Conservation (phyloP, 1,140 invertebrate species). For the Eumaeus atala region DNA sequence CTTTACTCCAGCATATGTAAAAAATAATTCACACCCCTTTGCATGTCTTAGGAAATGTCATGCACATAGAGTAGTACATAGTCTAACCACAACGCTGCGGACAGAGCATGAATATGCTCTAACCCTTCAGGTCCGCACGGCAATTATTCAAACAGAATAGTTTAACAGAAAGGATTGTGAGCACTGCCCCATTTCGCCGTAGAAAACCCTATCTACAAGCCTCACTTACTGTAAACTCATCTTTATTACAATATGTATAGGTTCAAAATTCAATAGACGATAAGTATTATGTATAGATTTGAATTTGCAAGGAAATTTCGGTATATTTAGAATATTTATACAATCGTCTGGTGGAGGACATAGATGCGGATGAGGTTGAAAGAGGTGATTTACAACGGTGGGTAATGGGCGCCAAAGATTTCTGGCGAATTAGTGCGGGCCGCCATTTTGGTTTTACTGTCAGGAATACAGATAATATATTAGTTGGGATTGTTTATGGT, state of each 20-base stretch:
- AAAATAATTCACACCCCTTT: too few species aligned
- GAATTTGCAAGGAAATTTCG: conserved; percentile 44
- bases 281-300: conserved; percentile 12
- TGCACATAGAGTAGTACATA: conserved; percentile 27
- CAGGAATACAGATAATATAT: conserved; percentile 1
- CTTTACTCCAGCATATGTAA: too few species aligned
- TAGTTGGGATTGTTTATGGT: conserved; percentile 4
- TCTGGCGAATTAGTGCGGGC: conserved; percentile 48
- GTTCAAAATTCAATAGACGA: conserved; percentile 14
- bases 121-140: conserved; percentile 71
- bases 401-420: conserved; percentile 41
- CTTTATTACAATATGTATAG: conserved; percentile 9
- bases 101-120: conserved; percentile 63
- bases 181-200: conserved; percentile 27
- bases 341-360: conserved; percentile 48
- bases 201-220: conserved; percentile 24
- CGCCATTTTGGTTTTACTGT: conserved; percentile 6
- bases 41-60: neutral
- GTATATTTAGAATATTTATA: conserved; percentile 72
- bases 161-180: conserved; percentile 74
- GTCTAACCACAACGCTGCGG: conserved; percentile 60
- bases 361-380: conserved; percentile 52
- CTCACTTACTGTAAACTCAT: conserved; percentile 13
- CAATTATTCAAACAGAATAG: conserved; percentile 74
- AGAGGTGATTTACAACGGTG: conserved; percentile 53